A percentile compares a stretch with the other conserved stretches of the same genome.
Evolutionary conservation across 2,113 vertebrate species (phyloP).

Genomic region (Triplophysa tibetana): DNA sequence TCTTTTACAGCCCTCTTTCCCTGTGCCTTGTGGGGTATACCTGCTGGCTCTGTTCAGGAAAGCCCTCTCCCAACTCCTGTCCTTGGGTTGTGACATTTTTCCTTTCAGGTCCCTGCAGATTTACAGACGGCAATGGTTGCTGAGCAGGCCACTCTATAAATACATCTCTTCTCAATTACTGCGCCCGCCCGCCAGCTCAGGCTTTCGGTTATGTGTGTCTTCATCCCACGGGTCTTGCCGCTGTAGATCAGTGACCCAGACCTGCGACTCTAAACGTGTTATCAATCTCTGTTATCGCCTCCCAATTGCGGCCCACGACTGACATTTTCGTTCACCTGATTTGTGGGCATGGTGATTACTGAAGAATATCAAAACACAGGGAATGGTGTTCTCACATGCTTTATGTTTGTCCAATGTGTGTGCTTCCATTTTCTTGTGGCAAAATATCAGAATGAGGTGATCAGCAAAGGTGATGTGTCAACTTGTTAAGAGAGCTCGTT

Average conservation of each 20-base stretch:
- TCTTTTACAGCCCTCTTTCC: slow-evolving; percentile 38
- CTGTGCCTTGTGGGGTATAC: slow-evolving; percentile 60
- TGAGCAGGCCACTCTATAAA: slow-evolving; percentile 75
- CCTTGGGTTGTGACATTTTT: slow-evolving; percentile 76
- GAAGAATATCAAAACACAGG: slow-evolving; percentile 55
- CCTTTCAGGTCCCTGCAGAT: slow-evolving; percentile 70
- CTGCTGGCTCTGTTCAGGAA: slow-evolving; percentile 57
- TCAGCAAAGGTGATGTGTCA: background rate
- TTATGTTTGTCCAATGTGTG: slow-evolving; percentile 28
- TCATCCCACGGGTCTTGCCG: slow-evolving; percentile 66
- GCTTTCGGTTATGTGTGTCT: slow-evolving; percentile 62
- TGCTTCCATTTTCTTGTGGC: background rate
- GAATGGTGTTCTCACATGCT: slow-evolving; percentile 24
- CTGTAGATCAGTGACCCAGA: slow-evolving; percentile 73
- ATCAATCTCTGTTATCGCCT: slow-evolving; percentile 75
- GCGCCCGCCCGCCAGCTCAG: slow-evolving; percentile 58
- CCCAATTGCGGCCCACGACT: slow-evolving; percentile 55
- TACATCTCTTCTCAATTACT: slow-evolving; percentile 74
- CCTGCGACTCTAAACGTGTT: slow-evolving; percentile 61
- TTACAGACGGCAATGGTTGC: slow-evolving; percentile 73
- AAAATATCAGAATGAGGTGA: background rate
- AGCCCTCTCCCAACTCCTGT: slow-evolving; percentile 61
- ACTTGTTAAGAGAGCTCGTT: background rate
- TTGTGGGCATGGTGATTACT: slow-evolving; percentile 59
- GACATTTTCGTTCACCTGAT: slow-evolving; percentile 63